Percentiles rank a stretch among this genome's conserved stretches.
Evolutionary conservation across 2,888 invertebrate species (phyloP).

Genomic region (Trichogramma evanescens): DNA sequence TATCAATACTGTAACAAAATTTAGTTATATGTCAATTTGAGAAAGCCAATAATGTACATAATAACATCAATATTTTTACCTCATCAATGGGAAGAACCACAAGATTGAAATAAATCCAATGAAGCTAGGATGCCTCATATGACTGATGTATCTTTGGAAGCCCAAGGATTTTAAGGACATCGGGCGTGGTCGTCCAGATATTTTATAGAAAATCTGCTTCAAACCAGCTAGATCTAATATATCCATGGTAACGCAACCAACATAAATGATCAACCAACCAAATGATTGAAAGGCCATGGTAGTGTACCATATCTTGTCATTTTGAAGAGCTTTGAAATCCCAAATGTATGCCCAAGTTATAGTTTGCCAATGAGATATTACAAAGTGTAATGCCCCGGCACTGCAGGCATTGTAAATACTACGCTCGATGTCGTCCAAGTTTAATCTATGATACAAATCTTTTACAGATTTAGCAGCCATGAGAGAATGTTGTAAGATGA

Average conservation of each 20-base stretch:
- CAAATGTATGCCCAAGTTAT: constrained; percentile 51
- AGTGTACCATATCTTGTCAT: constrained; percentile 47
- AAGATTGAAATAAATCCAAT: constrained; percentile 53
- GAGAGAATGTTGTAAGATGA: constrained; percentile 56
- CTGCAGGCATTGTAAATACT: constrained; percentile 36
- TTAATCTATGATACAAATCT: constrained; percentile 43
- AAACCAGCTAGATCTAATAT: constrained; percentile 56
- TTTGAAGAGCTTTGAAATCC: constrained; percentile 51
- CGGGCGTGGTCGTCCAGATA: constrained; percentile 51
- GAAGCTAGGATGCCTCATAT: constrained; percentile 61
- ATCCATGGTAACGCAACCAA: constrained; percentile 58
- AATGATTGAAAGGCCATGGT: constrained; percentile 50
- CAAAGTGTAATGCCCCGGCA: constrained; percentile 46
- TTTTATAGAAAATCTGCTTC: constrained; percentile 57
- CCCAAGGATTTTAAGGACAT: constrained; percentile 52
- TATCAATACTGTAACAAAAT: constrained; percentile 48
- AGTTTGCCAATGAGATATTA: constrained; percentile 51
- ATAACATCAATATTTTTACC: constrained; percentile 35
- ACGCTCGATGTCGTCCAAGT: constrained; percentile 43
- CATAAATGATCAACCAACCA: constrained; percentile 56
- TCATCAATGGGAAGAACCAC: constrained; percentile 58
- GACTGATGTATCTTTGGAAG: constrained; percentile 50
- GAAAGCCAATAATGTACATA: constrained; percentile 1
- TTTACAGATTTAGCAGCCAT: constrained; percentile 51
- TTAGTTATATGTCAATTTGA: not conserved